phyloP scores from a whole-genome alignment of 2,888 invertebrate genomes.

The Platerodrilus igneus region DNA sequence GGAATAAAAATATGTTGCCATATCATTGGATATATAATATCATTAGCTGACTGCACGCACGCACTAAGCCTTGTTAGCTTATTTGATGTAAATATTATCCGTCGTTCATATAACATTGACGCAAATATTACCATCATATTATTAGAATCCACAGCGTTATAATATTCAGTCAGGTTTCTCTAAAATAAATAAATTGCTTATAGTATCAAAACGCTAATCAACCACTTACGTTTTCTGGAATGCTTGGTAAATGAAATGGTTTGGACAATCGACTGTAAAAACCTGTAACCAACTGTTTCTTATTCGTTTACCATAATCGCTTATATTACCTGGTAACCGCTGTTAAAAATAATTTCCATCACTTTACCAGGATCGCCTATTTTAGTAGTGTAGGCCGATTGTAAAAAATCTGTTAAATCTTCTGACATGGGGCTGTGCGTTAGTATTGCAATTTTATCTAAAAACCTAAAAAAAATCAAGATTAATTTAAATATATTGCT shows the following conservation, averaged over 20 bases:
- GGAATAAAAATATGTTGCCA: conserved; percentile 99
- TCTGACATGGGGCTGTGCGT: conserved; percentile 57
- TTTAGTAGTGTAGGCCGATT: conserved; percentile 61
- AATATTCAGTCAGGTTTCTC: conserved; percentile 96
- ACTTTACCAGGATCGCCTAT: conserved; percentile 66
- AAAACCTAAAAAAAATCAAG: too few species aligned
- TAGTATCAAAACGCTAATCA: too few species aligned
- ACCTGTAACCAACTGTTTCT: too few species aligned
- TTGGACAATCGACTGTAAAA: conserved; percentile 77
- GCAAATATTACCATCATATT: conserved; percentile 97
- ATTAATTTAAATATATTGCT: too few species aligned
- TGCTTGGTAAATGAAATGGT: conserved; percentile 81
- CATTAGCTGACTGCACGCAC: conserved; percentile 89
- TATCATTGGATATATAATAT: conserved; percentile 94
- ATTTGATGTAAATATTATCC: conserved; percentile 88
- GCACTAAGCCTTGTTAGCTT: conserved; percentile 87
- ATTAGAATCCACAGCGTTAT: conserved; percentile 89
- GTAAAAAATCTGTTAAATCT: conserved; percentile 59
- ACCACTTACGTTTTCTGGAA: conserved; percentile 88
- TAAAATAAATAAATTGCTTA: conserved; percentile 49
- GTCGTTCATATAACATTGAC: conserved; percentile 88
- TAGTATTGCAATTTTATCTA: conserved; percentile 77
- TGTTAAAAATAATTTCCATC: conserved; percentile 58
- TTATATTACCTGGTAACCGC: too few species aligned
- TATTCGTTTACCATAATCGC: not conserved